Percentiles rank a stretch among this genome's conserved stretches.
Conservation (phyloP, 1,140 invertebrate species). For the Copidosoma floridanum region DNA sequence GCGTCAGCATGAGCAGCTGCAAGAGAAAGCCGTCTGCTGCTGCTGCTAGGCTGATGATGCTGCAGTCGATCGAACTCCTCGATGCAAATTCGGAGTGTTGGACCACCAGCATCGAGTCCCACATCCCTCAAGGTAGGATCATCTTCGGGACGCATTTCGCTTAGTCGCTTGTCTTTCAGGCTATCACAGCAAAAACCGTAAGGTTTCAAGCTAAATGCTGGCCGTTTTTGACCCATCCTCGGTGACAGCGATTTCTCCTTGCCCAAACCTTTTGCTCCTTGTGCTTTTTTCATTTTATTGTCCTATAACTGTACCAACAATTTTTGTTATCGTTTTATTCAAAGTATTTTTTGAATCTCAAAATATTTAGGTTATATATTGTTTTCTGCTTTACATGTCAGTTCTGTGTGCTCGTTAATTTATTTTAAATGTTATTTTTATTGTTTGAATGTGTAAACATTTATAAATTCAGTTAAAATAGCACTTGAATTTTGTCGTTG, state of each 20-base stretch:
- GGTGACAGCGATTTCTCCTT: background rate
- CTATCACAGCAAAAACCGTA: conserved; percentile 45
- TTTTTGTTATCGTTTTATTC: too few species aligned
- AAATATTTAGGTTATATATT: too few species aligned
- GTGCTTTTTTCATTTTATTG: conserved; percentile 11
- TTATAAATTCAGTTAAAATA: too few species aligned
- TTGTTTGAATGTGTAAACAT: too few species aligned
- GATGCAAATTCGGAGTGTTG: conserved; percentile 37
- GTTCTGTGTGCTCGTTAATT: too few species aligned
- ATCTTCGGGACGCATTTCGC: background rate
- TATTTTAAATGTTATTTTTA: too few species aligned
- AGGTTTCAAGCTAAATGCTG: conserved; percentile 33
- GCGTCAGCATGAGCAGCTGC: too few species aligned
- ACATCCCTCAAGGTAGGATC: conserved; percentile 22
- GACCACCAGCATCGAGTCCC: conserved; percentile 29
- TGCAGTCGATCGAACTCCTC: background rate
- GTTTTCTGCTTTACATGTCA: too few species aligned
- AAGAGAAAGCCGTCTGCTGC: too few species aligned
- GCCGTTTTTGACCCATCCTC: conserved; percentile 20
- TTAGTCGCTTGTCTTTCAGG: conserved; percentile 15
- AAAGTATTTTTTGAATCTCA: too few species aligned
- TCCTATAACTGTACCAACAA: too few species aligned
- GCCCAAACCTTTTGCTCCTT: background rate
- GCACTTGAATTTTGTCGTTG: background rate
- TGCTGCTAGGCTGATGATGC: too few species aligned